Base-by-base conservation (phyloP, 2,888 invertebrate species). In the Poecilobothrus nobilitatus region DNA sequence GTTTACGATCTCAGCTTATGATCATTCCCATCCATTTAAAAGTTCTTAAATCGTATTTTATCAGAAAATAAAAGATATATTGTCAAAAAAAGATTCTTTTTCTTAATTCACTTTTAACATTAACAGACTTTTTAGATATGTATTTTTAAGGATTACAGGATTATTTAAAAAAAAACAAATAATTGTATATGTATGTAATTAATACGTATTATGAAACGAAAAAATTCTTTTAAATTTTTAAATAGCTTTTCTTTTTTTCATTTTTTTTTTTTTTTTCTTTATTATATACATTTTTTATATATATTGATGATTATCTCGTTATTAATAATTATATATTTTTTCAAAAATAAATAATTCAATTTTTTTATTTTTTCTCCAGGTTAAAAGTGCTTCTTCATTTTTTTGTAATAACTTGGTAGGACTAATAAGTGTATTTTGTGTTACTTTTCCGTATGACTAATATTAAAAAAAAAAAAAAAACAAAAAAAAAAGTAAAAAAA, bases 341-440 rank as follows among this genome's bases (percentile, higher is more conserved):
- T 53, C 53, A 53, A 53, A 27, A 53, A 53, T 53, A 53, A 53
- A 53, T 53, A 53, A 53, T 53, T 53, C 53, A 12, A 53, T 53
- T 53, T 53, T 53, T 53, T 53, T 53, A 53, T 53, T 53, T 53
- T 53, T 53, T 53, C 53, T 53, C 53, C 53, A 53, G 53, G 53
- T 53, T 53, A 18, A 53, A 53, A 53, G 53, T 53, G 53, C 53
- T 53, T 53, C 53, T 53, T 53, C 53, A 53, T 53, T 53, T 53
- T 53, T 53, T 53, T 53, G 53, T 53, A 53, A 53, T 53, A 53
- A 53, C 53, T 53, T 53, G 53, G 53, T 53, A 53, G 53, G 53
- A 53, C 53, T 53, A 53, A 53, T 53, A 53, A 53, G 53, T 53
- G 53, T 53, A 53, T 53, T 53, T 53, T 53, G 53, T 53, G 53